These are phyloP conservation scores for Papilio demoleus DNA, from an alignment of 2,888 invertebrate genomes.

Conservation along the genomic window DNA sequence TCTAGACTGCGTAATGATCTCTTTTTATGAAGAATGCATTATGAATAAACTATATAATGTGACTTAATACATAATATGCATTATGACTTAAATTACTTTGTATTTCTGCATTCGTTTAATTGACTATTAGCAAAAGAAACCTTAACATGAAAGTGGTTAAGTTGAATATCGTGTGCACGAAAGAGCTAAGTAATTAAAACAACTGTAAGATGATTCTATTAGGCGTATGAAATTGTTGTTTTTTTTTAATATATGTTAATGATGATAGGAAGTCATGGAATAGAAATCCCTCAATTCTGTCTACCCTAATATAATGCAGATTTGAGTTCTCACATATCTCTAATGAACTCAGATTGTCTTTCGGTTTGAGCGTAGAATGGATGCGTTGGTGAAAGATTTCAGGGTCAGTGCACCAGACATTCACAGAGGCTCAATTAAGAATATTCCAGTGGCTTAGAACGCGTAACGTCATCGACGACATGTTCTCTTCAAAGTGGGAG, in stretches of 20 bases:
- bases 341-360: too few relatives aligned
- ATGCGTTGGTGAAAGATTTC: not conserved
- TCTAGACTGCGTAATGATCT: slow-evolving; percentile 22
- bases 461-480: too few relatives aligned
- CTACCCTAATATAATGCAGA: too few relatives aligned
- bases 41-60: slow-evolving; percentile 1
- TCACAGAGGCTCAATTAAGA: too few relatives aligned
- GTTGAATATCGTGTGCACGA: too few relatives aligned
- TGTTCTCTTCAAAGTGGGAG: too few relatives aligned
- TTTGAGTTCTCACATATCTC: too few relatives aligned
- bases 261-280: too few relatives aligned
- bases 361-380: not conserved
- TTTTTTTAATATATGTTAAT: too few relatives aligned
- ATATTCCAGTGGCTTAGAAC: too few relatives aligned
- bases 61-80: slow-evolving; percentile 7
- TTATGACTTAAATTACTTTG: not conserved
- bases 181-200: not conserved
- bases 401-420: not conserved
- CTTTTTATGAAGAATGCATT: slow-evolving; percentile 12
- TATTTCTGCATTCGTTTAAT: not conserved
- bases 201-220: not conserved
- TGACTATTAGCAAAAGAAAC: not conserved
- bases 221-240: too few relatives aligned
- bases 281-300: too few relatives aligned
- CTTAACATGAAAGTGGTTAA: not conserved